Conservation (phyloP, 2,888 invertebrate species). For the Noctua comes region DNA sequence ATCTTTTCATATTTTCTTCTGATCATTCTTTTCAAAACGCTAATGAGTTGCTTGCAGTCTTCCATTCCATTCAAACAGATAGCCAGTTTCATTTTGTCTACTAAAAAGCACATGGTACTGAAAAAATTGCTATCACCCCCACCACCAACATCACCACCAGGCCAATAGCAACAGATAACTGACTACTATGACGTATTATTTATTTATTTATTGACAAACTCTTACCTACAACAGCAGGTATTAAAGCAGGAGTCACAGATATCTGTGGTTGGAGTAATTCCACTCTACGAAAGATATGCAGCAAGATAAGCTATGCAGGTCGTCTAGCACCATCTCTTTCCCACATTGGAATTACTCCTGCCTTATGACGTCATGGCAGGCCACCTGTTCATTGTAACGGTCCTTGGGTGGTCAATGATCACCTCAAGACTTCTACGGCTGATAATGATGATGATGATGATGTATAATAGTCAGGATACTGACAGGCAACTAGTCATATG, state of each 20-base stretch:
- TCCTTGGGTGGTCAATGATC: constrained; percentile 32
- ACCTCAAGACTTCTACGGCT: constrained; percentile 13
- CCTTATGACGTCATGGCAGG: no score
- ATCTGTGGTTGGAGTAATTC: no score
- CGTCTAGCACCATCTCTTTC: no score
- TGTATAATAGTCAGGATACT: constrained; percentile 11
- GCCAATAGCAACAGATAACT: neutral
- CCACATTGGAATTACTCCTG: no score
- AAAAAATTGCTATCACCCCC: neutral
- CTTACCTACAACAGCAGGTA: no score
- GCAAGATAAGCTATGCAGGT: no score
- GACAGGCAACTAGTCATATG: constrained; percentile 5
- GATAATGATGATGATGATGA: constrained; percentile 9
- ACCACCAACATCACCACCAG: no score
- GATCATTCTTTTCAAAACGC: neutral
- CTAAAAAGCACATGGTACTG: neutral
- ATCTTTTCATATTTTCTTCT: neutral
- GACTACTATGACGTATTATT: no score
- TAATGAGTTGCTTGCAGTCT: neutral
- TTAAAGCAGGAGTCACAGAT: no score
- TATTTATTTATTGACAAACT: no score
- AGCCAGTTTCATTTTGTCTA: neutral
- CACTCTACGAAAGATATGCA: no score
- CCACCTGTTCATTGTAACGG: neutral
- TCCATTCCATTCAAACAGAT: neutral